A percentile compares a stretch with the other conserved stretches of the same genome.
These are phyloP conservation scores for Cromileptes altivelis DNA, from an alignment of 2,113 vertebrate species.

Conservation along the genomic window DNA sequence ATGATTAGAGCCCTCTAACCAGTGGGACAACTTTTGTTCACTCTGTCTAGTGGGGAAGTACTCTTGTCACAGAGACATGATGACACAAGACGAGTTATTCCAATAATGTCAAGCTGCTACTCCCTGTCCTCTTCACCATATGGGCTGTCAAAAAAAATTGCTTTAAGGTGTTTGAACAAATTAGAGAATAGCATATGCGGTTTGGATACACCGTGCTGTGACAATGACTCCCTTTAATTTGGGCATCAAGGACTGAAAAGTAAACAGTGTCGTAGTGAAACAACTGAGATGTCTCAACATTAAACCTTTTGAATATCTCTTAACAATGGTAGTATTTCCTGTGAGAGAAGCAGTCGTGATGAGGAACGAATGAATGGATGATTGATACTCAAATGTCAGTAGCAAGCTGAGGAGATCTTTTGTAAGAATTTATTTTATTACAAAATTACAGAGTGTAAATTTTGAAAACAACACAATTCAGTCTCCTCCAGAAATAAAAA, in stretches of 20 bases:
- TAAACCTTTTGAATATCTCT: background rate
- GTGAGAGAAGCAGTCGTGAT: background rate
- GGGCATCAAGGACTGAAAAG: background rate
- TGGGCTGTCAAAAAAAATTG: background rate
- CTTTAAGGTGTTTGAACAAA: constrained; percentile 1
- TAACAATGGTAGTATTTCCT: background rate
- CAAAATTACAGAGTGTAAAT: background rate
- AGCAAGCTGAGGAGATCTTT: background rate
- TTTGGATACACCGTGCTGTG: background rate
- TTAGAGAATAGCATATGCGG: background rate
- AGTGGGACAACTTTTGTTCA: background rate
- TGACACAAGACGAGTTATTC: background rate
- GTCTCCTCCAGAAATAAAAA: background rate
- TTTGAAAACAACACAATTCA: background rate
- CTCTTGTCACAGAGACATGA: background rate
- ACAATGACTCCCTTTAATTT: background rate
- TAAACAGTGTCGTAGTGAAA: background rate
- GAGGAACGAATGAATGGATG: background rate
- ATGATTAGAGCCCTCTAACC: background rate
- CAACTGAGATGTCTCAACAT: background rate
- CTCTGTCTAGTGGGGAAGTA: background rate
- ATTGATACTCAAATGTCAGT: background rate
- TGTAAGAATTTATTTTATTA: background rate
- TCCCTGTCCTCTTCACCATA: background rate
- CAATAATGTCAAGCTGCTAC: constrained; percentile 7